Evolutionary conservation across 2,797 vertebrate genomes (phyloP), one percentile per base, ranked within the genome.

Genomic region (Oreochromis mossambicus): DNA sequence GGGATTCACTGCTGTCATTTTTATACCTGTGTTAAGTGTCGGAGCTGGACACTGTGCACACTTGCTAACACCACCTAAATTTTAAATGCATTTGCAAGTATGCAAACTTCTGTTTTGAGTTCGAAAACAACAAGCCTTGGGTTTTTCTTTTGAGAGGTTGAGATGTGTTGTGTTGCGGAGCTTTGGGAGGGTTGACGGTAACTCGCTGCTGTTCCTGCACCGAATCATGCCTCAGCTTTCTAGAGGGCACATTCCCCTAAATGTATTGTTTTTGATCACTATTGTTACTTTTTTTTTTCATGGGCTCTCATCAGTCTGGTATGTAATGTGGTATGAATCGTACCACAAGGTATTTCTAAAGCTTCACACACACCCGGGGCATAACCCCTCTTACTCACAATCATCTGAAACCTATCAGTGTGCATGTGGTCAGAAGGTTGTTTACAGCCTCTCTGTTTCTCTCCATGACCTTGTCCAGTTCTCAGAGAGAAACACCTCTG

Each of bases 401-500:
- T 89, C 86, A 92, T 94, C 83, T 93, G 91, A 94, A 93, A 92
- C 26, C 83, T 73, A 83, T 89, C 83, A 85, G 41, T 7, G 51
- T 38, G 58, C n/a, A 78, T 77, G 75, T 55, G 73, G 55, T 87
- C 79, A 13, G 80, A 29, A 87, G 92, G 94, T 90, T 91, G 88
- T 86, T 90, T 85, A 91, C 94, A 95, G 92, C 91, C 93, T 93
- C 82, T 82, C 50, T 11, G 15, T 48, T 77, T 89, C 88, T 86
- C 83, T 79, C 38, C 29, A 48, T 83, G 90, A 91, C 92, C 93
- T 87, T 61, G 81, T 87, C 63, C 56, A 51, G 17, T 77, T 83
- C 78, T 77, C 26, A 4, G n/a, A 50, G 80, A 83, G 75, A 82
- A 86, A 78, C 84, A 12, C 80, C 54, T 85, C 85, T 94, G 92